Percentiles rank a stretch among this genome's conserved stretches.
These are phyloP conservation scores for Ceratosolen fusciceps DNA, from an alignment of 1,140 invertebrate genomes.

Conservation along the genomic window DNA sequence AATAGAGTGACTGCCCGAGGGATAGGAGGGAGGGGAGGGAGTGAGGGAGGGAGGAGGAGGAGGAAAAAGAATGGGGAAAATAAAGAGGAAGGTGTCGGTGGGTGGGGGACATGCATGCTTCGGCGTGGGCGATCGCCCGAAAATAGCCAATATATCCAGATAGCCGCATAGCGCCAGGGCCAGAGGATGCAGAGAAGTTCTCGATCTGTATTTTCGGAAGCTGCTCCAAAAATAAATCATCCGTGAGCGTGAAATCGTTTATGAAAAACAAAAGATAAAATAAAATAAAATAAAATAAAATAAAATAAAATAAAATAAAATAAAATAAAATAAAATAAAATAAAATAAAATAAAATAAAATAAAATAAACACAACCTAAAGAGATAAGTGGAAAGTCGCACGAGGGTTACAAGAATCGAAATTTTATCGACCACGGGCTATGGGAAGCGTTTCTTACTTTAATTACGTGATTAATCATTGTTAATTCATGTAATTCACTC, in stretches of 20 bases:
- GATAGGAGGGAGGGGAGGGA: background rate
- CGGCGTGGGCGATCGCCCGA: conserved; percentile 55
- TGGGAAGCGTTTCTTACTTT: background rate
- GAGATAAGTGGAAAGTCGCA: background rate
- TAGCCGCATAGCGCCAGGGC: conserved; percentile 45
- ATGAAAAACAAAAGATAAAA: no score
- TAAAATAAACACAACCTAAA: no score
- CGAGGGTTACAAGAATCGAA: background rate
- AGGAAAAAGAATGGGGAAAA: background rate
- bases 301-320: no score
- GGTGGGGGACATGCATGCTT: background rate
- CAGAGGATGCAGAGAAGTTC: conserved; percentile 38
- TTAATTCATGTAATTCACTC: background rate
- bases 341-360: no score
- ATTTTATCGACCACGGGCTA: background rate
- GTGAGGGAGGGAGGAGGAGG: background rate
- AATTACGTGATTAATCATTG: background rate
- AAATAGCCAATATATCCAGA: conserved; percentile 59
- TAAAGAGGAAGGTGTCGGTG: background rate
- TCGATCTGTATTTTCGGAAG: conserved; percentile 58
- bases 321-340: no score
- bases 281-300: no score
- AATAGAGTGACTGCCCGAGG: no score
- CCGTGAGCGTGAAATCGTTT: background rate
- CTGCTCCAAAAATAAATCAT: conserved; percentile 54